A percentile compares a stretch with the other conserved stretches of the same genome.
These are phyloP conservation scores for Tangara arthus DNA, from an alignment of 2,797 vertebrate species.

Conservation along the genomic window DNA sequence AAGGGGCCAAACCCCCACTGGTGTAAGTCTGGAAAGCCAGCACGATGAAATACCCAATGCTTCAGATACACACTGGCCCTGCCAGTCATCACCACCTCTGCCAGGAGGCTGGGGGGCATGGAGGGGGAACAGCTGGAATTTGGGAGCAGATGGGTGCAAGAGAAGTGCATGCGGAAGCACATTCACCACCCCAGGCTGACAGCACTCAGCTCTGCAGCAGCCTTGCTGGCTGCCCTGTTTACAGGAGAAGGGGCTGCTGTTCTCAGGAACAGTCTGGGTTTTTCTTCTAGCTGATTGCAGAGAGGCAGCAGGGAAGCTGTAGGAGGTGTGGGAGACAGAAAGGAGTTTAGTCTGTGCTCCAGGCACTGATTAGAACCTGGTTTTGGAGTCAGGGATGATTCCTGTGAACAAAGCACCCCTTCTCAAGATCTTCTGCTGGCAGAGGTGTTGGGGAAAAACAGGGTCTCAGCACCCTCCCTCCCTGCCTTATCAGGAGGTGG, in stretches of 20 bases:
- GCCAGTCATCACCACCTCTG: fast-evolving
- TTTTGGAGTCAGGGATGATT: neutral
- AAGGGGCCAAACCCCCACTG: neutral
- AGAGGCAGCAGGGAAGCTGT: neutral
- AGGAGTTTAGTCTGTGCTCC: neutral
- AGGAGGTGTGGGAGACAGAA: neutral
- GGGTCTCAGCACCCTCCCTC: neutral
- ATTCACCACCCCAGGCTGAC: neutral
- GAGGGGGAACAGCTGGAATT: neutral
- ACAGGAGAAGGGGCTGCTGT: neutral
- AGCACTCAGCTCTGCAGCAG: neutral
- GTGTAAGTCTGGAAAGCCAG: neutral
- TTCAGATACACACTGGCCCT: fast-evolving
- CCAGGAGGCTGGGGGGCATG: fast-evolving
- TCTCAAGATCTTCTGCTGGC: neutral
- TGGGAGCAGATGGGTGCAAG: neutral
- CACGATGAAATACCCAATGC: fast-evolving
- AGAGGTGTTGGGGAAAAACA: neutral
- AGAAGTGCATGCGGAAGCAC: fast-evolving
- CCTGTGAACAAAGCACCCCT: neutral
- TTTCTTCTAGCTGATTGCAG: neutral
- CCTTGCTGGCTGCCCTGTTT: neutral
- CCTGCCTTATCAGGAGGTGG: neutral
- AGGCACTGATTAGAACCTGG: neutral
- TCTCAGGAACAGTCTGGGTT: neutral